phyloP scores from a whole-genome alignment of 2,888 invertebrate genomes.

The Thysanoteuthis rhombus region DNA sequence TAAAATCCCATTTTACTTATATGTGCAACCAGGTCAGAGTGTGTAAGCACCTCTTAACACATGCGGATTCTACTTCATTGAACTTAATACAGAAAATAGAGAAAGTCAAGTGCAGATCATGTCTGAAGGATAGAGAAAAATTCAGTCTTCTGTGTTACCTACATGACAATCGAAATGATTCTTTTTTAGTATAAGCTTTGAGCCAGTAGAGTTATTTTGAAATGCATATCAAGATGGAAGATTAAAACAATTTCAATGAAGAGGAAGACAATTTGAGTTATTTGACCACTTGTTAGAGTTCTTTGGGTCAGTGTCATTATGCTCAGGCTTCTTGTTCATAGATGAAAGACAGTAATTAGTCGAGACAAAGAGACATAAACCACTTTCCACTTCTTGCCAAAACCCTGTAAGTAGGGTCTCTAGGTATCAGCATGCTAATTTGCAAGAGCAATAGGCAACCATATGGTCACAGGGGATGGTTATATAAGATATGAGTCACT shows the following conservation, averaged over 20 bases:
- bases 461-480: background rate
- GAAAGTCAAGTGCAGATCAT: background rate
- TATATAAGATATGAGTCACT: background rate
- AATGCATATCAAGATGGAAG: background rate
- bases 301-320: background rate
- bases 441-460: background rate
- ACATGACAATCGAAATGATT: background rate
- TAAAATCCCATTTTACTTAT: background rate
- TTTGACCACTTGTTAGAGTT: background rate
- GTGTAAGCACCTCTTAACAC: background rate
- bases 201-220: background rate
- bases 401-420: background rate
- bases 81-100: background rate
- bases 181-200: background rate
- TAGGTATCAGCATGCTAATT: background rate
- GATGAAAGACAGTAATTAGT: background rate
- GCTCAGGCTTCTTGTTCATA: background rate
- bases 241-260: background rate
- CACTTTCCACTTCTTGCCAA: background rate
- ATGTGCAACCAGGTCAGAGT: background rate
- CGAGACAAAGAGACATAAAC: background rate
- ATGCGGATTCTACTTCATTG: background rate
- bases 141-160: background rate
- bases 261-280: background rate
- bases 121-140: background rate